Conservation (phyloP, 1,140 invertebrate genomes). For the Magallana ariakensis region DNA sequence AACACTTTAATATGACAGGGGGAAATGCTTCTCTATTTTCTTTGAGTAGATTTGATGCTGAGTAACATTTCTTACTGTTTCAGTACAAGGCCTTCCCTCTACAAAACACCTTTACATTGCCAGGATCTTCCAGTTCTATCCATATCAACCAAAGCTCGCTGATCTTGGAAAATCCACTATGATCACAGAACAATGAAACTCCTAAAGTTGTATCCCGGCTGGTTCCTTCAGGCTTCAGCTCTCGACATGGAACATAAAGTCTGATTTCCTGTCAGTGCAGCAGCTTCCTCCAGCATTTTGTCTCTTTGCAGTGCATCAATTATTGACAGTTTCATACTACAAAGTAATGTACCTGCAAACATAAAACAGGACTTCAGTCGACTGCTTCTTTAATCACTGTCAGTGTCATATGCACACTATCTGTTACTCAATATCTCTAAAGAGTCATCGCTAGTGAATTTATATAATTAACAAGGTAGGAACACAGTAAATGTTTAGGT, state of each 20-base stretch:
- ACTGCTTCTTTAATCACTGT: background rate
- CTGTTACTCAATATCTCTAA: conserved; percentile 1
- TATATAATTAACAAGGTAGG: background rate
- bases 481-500: background rate
- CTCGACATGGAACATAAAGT: background rate
- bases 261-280: background rate
- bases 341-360: conserved; percentile 22
- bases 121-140: background rate
- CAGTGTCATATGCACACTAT: background rate
- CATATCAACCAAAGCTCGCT: too few relatives aligned
- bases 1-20: background rate
- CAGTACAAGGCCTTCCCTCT: background rate
- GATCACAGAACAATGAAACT: background rate
- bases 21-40: background rate
- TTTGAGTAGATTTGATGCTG: background rate
- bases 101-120: background rate
- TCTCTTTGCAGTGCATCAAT: conserved; percentile 24
- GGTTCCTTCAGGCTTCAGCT: background rate
- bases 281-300: background rate
- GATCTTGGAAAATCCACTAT: background rate
- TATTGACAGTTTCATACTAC: conserved; percentile 27
- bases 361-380: background rate
- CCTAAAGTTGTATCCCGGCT: background rate
- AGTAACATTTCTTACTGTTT: conserved; percentile 12
- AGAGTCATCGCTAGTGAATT: background rate